Conservation (phyloP, 2,113 vertebrate genomes). For the Malurus alboscapulatus region DNA sequence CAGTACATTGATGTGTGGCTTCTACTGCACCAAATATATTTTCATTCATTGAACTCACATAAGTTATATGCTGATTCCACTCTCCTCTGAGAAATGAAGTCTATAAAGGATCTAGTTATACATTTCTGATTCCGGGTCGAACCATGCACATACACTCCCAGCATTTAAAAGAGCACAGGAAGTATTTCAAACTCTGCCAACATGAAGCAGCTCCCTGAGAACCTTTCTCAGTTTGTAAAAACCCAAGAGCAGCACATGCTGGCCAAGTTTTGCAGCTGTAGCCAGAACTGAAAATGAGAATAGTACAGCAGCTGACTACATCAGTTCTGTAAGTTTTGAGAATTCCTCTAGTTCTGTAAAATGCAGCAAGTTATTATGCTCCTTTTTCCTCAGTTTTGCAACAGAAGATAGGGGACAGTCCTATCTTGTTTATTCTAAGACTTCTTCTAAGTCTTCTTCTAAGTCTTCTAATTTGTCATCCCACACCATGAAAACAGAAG, state of each 20-base stretch:
- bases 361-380: neutral
- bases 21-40: neutral
- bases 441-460: neutral
- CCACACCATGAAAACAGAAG: neutral
- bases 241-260: neutral
- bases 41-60: neutral
- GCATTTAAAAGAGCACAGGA: neutral
- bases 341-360: neutral
- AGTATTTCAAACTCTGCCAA: neutral
- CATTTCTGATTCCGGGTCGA: neutral
- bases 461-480: neutral
- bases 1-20: neutral
- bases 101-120: neutral
- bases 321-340: neutral
- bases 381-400: neutral
- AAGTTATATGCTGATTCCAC: neutral
- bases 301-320: neutral
- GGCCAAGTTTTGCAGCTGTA: neutral
- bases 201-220: neutral
- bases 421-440: neutral
- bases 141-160: neutral
- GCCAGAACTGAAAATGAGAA: neutral
- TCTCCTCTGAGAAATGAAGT: neutral
- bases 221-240: neutral
- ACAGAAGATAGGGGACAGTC: neutral